Conservation (phyloP, 1,140 invertebrate species). For the Phocides pigmalion region DNA sequence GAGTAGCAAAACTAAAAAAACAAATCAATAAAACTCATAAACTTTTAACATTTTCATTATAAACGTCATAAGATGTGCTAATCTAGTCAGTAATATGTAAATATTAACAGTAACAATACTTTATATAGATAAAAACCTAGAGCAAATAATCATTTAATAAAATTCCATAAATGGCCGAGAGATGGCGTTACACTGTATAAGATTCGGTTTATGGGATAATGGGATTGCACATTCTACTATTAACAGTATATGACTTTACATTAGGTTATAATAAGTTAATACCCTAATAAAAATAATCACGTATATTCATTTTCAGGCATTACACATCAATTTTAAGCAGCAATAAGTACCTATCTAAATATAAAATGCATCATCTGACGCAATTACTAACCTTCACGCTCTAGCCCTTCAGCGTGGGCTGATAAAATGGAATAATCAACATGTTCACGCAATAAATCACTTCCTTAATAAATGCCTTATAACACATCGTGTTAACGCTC, state of each 20-base stretch:
- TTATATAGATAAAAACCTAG: neutral
- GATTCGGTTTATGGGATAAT: no score
- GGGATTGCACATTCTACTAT: no score
- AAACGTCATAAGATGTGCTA: no score
- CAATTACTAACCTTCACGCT: slow-evolving; percentile 29
- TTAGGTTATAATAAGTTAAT: no score
- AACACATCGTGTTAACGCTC: slow-evolving; percentile 34
- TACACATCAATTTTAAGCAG: no score
- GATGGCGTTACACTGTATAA: neutral
- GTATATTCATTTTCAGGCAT: no score
- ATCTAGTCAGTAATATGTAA: no score
- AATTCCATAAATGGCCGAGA: neutral
- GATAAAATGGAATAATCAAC: slow-evolving; percentile 33
- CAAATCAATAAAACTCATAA: neutral
- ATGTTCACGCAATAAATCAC: slow-evolving; percentile 35
- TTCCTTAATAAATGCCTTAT: slow-evolving; percentile 35
- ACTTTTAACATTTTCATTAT: no score
- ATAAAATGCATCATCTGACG: slow-evolving; percentile 23
- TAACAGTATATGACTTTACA: no score
- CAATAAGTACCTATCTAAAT: neutral
- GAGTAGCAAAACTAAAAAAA: slow-evolving; percentile 37
- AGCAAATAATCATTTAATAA: neutral
- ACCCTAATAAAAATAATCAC: no score
- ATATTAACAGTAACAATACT: no score
- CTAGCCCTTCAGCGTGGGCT: slow-evolving; percentile 31